Evolutionary conservation across 92 coral and sea anemone species (phyloP).

Genomic region (Parazoanthus darwini): DNA sequence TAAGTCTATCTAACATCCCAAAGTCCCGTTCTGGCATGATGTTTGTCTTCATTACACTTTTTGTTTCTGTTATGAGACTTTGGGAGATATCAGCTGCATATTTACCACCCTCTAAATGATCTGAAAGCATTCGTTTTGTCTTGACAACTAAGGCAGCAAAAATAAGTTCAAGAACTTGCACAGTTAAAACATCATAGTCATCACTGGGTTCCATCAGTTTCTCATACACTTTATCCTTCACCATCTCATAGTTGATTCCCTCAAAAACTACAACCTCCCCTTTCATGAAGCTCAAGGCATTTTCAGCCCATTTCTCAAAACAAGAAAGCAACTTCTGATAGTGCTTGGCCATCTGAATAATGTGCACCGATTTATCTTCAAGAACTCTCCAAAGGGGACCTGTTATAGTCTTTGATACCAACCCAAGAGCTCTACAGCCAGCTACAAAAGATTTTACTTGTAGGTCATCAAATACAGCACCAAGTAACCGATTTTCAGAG

Average conservation of each 20-base stretch:
- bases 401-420: slow-evolving; percentile 34
- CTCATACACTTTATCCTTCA: slow-evolving; percentile 35
- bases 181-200: slow-evolving; percentile 43
- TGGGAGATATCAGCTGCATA: slow-evolving; percentile 34
- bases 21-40: slow-evolving; percentile 13
- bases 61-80: slow-evolving; percentile 8
- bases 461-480: slow-evolving; percentile 47
- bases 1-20: slow-evolving; percentile 23
- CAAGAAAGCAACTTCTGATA: slow-evolving; percentile 32
- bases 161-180: slow-evolving; percentile 47
- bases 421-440: slow-evolving; percentile 44
- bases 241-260: slow-evolving; percentile 27
- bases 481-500: slow-evolving; percentile 47
- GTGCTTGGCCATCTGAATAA: slow-evolving; percentile 42
- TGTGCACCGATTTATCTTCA: slow-evolving; percentile 41
- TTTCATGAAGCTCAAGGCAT: slow-evolving; percentile 38
- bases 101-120: slow-evolving; percentile 46
- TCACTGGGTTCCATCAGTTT: slow-evolving; percentile 36
- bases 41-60: slow-evolving; percentile 21
- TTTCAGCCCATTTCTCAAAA: slow-evolving; percentile 37
- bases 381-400: slow-evolving; percentile 46
- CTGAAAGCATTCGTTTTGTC: slow-evolving; percentile 38
- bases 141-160: slow-evolving; percentile 41
- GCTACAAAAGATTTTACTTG: slow-evolving; percentile 41
- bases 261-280: slow-evolving; percentile 39